Evolutionary conservation across 2,113 vertebrate genomes (phyloP).

Genomic region (Hypocryptadius cinnamomeus): DNA sequence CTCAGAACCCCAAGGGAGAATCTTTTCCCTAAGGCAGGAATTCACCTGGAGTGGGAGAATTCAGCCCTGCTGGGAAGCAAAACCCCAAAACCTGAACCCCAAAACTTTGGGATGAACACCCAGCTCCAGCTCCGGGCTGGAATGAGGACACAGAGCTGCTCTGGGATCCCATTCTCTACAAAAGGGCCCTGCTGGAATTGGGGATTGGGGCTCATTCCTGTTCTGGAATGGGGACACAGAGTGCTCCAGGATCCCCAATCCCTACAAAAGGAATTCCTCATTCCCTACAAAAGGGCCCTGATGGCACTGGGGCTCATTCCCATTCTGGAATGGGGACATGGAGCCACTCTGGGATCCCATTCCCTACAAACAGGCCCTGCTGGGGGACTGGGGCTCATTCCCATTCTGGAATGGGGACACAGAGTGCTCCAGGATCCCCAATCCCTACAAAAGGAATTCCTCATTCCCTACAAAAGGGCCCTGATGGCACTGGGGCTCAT

Average conservation of each 20-base stretch:
- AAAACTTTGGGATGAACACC: neutral
- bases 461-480: neutral
- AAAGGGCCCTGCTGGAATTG: neutral
- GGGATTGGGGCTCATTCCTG: neutral
- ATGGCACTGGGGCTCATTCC: no score
- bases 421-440: neutral
- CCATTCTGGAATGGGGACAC: neutral
- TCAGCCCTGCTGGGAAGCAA: neutral
- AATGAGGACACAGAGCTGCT: neutral
- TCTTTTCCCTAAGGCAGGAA: neutral
- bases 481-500: neutral
- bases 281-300: neutral
- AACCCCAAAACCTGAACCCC: neutral
- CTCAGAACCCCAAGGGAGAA: neutral
- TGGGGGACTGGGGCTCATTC: neutral
- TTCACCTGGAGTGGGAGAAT: neutral
- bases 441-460: neutral
- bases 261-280: no score
- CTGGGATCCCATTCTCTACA: neutral
- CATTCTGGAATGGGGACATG: no score
- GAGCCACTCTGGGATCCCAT: no score
- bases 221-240: neutral
- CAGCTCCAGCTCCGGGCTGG: neutral
- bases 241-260: neutral
- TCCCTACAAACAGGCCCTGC: no score